These are phyloP conservation scores for Anthophora plumipes DNA, from an alignment of 2,888 invertebrate species.

Conservation along the genomic window DNA sequence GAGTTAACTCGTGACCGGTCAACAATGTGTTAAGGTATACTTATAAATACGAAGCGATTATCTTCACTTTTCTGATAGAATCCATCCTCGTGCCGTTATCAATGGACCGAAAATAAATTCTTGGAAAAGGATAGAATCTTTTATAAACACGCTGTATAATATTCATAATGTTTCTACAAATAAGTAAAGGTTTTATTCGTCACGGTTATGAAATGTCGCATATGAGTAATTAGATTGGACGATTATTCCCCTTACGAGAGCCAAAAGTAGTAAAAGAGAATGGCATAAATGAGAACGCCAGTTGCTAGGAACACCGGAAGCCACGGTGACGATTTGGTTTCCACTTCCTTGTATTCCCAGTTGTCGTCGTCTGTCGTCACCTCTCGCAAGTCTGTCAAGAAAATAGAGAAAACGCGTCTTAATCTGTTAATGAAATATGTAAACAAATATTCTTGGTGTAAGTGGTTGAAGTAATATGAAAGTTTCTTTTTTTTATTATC, in stretches of 20 bases:
- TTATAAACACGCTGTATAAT: too few species aligned
- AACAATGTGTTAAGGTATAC: too few species aligned
- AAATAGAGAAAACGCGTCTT: not conserved
- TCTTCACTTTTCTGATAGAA: too few species aligned
- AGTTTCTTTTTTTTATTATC: too few species aligned
- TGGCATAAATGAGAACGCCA: constrained; percentile 70
- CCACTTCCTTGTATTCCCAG: constrained; percentile 72
- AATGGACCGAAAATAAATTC: too few species aligned
- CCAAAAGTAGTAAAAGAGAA: constrained; percentile 68
- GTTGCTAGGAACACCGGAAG: constrained; percentile 59
- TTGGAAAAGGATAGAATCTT: too few species aligned
- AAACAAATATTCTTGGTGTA: too few species aligned
- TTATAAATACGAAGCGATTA: too few species aligned
- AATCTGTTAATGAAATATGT: not conserved
- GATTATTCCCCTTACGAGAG: not conserved
- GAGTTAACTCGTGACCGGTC: too few species aligned
- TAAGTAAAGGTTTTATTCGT: not conserved
- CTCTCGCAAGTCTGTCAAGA: constrained; percentile 25
- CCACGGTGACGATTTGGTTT: constrained; percentile 60
- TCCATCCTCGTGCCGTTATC: too few species aligned
- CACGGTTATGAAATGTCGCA: not conserved
- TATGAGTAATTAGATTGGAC: not conserved
- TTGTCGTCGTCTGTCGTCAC: constrained; percentile 70
- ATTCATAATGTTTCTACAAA: not conserved
- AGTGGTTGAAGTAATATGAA: too few species aligned